Evolutionary conservation across 2,113 vertebrate genomes (phyloP), one percentile per base, ranked within the genome.

Genomic region (Ictidomys tridecemlineatus): DNA sequence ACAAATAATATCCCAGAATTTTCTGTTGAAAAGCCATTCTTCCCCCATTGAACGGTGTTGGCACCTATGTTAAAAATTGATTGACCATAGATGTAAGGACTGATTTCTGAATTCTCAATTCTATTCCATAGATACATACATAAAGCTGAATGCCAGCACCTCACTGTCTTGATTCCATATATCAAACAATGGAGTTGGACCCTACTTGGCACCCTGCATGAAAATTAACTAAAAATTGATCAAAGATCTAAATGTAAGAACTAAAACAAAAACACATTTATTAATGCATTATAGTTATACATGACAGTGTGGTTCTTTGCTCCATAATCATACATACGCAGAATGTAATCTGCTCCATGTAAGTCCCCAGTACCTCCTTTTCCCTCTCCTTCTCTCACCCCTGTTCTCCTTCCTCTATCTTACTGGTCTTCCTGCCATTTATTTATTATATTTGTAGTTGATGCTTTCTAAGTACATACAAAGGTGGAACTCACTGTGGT

Each of bases 211-310:
- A 67, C 16, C 32, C 56, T 72, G 22, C 12, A 89, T 32, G 89
- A 73, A 88, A 89, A 53, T 87, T 79, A 83, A 84, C 7, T 84
- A 48, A 78, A 78, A 95, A 61, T 32, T 32, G 12, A 89, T 48
- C 13, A 82, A 39, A n/a, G 18, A 69, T 5, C 10, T 85, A 80
- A 63, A n/a, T 84, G 4, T 93, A 67, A 86, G 45, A 72, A 2
- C 20, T 28, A 89, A 82, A 67, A 65, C 13, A 37, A 58, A 85
- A 22, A 80, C 32, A 70, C 10, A 28, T 63, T 26, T 63, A 24
- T 63, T 28, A 26, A 63, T 4, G 24, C 9, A 63, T 63, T 63
- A 28, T 3, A 63, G 61, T 63, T 63, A 58, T 8, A 11, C 61
- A 28, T 26, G 24, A 10, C 8, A 26, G 8, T 28, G 26, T 63